These are phyloP conservation scores for Montipora capricornis DNA, from an alignment of 64 coral and sea anemone genomes.

Conservation along the genomic window DNA sequence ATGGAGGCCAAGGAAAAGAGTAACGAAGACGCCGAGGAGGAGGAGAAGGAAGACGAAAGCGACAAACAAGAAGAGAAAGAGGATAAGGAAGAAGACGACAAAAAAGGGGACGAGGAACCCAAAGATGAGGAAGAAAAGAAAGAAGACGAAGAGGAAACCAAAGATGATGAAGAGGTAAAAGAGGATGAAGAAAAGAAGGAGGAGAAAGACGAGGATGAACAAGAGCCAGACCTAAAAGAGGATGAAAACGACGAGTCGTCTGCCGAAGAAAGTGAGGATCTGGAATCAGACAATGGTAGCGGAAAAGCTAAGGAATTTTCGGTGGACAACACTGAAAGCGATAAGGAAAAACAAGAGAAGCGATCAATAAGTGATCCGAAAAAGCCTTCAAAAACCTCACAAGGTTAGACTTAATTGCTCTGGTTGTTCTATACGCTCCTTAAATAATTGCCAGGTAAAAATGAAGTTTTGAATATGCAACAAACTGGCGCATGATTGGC, in stretches of 20 bases:
- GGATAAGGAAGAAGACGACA: slow-evolving; percentile 5
- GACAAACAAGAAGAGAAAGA: slow-evolving; percentile 29
- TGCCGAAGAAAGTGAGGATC: slow-evolving; percentile 43
- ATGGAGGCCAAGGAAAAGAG: slow-evolving; percentile 41
- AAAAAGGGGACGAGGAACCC: slow-evolving; percentile 7
- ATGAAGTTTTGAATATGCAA: not conserved
- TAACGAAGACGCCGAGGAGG: slow-evolving; percentile 17
- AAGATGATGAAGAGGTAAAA: not conserved
- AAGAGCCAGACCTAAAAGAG: slow-evolving; percentile 44
- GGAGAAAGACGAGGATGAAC: slow-evolving; percentile 48
- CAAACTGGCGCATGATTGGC: not conserved
- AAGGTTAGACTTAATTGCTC: slow-evolving; percentile 11
- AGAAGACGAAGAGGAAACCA: not conserved
- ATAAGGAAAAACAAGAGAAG: slow-evolving; percentile 52
- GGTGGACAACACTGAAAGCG: slow-evolving; percentile 26
- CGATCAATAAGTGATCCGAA: slow-evolving; percentile 13
- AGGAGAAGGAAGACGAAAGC: not conserved
- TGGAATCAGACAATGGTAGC: slow-evolving; percentile 43
- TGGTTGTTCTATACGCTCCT: not conserved
- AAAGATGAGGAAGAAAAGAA: slow-evolving; percentile 25
- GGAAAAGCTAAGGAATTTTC: slow-evolving; percentile 43
- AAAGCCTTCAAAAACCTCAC: slow-evolving; percentile 8
- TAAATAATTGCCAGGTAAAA: not conserved
- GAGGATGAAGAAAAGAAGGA: slow-evolving; percentile 30
- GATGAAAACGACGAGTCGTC: slow-evolving; percentile 37